Conservation (phyloP, 2,797 vertebrate species). For the Pelobates cultripes region DNA sequence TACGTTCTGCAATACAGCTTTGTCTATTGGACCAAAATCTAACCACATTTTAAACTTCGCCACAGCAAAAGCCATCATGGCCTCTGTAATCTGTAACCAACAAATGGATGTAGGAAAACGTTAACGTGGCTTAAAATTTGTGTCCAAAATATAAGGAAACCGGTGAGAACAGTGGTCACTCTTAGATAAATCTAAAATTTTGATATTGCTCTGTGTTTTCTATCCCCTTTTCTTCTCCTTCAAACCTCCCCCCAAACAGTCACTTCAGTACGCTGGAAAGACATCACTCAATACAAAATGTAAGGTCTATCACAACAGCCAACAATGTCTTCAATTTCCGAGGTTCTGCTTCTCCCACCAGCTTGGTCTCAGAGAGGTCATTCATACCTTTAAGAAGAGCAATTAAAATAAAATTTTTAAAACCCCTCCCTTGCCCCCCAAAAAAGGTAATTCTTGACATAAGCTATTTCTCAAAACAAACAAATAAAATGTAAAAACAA, state of each 20-base stretch:
- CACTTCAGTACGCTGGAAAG: background rate
- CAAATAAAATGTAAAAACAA: constrained; percentile 52
- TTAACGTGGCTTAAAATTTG: background rate
- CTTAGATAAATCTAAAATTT: constrained; percentile 12
- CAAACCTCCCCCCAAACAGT: background rate
- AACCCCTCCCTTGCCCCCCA: constrained; percentile 33
- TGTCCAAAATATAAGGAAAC: background rate
- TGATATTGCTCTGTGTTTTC: constrained; percentile 30
- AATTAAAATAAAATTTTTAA: constrained; percentile 30
- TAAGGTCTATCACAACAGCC: background rate
- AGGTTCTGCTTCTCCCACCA: constrained; percentile 33
- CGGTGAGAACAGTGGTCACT: constrained; percentile 10
- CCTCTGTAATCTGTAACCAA: too few relatives aligned
- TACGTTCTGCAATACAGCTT: background rate
- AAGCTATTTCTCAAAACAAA: constrained; percentile 74
- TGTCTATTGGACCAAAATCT: background rate
- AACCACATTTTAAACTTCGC: background rate
- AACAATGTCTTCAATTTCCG: background rate
- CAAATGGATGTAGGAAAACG: background rate
- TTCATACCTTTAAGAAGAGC: constrained; percentile 58
- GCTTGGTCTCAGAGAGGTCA: constrained; percentile 62
- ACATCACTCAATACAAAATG: background rate
- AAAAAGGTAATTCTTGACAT: constrained; percentile 60
- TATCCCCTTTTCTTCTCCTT: background rate
- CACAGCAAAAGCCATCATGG: too few relatives aligned